Percentiles rank a stretch among this genome's conserved stretches.
phyloP scores from a whole-genome alignment of 2,113 vertebrate genomes.

The Gallinago jamesoni region DNA sequence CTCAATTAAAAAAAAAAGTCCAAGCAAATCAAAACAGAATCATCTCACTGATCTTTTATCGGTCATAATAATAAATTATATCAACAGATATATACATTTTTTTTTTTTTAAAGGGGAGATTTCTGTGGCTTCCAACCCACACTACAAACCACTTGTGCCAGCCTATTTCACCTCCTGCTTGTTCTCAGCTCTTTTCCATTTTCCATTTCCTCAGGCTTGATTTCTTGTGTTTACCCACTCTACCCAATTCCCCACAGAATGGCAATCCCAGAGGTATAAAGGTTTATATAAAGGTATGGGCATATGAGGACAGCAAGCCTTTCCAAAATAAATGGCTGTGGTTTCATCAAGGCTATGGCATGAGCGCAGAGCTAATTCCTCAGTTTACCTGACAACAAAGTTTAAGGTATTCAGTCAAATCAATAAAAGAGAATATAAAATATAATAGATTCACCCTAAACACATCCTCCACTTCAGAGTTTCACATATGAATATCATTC shows the following conservation, averaged over 20 bases:
- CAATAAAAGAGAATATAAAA: not conserved
- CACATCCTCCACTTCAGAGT: not conserved
- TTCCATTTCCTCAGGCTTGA: not conserved
- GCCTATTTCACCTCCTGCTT: not conserved
- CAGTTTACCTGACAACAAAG: conserved; percentile 42
- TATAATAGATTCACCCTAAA: not conserved
- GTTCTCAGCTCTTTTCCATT: not conserved
- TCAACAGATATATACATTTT: not conserved
- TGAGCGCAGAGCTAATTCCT: conserved; percentile 13
- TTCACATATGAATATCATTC: not conserved
- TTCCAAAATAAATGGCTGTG: not conserved
- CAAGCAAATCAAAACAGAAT: not conserved
- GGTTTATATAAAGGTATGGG: not conserved
- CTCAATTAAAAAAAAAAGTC: not conserved
- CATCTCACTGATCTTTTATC: not conserved
- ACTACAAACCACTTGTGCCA: not conserved
- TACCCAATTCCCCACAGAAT: not conserved
- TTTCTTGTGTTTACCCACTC: not conserved
- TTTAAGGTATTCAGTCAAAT: conserved; percentile 31
- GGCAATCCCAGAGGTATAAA: not conserved
- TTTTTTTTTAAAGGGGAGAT: not conserved
- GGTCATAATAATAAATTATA: not conserved
- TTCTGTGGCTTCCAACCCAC: not conserved
- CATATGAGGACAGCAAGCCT: not conserved
- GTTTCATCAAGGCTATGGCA: conserved; percentile 28